Conservation (phyloP, 2,888 invertebrate species). For the Drosophila differens region DNA sequence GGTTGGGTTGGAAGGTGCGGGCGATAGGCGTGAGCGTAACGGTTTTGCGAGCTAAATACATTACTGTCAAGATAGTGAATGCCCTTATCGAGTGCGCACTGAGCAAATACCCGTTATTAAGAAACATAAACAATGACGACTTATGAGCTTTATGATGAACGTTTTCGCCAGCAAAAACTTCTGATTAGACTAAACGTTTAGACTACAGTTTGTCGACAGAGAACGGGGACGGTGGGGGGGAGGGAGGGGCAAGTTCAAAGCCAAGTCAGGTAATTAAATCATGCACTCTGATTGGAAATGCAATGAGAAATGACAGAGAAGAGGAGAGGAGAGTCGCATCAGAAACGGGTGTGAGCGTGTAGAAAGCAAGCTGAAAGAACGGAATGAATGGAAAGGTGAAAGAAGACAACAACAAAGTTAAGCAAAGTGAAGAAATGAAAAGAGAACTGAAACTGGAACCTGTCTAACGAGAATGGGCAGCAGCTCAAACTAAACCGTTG, state of each 20-base stretch:
- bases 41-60: slow-evolving; percentile 16
- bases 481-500: slow-evolving; percentile 71
- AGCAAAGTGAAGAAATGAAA: slow-evolving; percentile 38
- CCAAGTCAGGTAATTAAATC: slow-evolving; percentile 44
- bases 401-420: slow-evolving; percentile 29
- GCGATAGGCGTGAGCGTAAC: neutral
- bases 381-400: slow-evolving; percentile 46
- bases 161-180: slow-evolving; percentile 15
- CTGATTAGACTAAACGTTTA: slow-evolving; percentile 42
- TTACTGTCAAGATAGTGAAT: slow-evolving; percentile 63
- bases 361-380: slow-evolving; percentile 45
- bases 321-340: slow-evolving; percentile 2
- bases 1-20: neutral
- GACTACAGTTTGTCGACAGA: slow-evolving; percentile 1
- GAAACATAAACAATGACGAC: slow-evolving; percentile 64
- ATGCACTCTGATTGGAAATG: slow-evolving; percentile 31
- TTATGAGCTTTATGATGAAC: slow-evolving; percentile 48
- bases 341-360: slow-evolving; percentile 41
- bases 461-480: slow-evolving; percentile 70
- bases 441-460: slow-evolving; percentile 45
- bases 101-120: slow-evolving; percentile 62
- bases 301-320: slow-evolving; percentile 19
- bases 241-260: slow-evolving; percentile 51
- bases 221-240: neutral
- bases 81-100: slow-evolving; percentile 46